Conservation (phyloP, 2,113 vertebrate species). For the Percina caprodes region DNA sequence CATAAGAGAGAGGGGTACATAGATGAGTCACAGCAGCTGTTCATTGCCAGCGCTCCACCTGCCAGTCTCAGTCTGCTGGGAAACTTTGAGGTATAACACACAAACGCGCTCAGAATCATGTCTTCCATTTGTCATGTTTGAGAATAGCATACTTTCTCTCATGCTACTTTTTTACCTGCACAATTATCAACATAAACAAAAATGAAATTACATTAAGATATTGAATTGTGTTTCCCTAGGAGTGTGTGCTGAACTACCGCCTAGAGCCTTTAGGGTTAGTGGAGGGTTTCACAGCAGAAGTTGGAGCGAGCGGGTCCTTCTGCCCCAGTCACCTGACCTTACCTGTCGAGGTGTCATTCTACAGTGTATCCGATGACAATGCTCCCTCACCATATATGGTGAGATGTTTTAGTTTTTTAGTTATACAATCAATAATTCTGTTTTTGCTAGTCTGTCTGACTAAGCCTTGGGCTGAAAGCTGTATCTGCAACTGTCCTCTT, state of each 20-base stretch:
- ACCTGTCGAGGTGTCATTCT: constrained; percentile 98
- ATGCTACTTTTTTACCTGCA: background rate
- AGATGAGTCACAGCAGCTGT: constrained; percentile 88
- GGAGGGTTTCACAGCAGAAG: constrained; percentile 96
- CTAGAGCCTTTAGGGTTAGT: constrained; percentile 92
- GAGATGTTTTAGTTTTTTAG: constrained; percentile 41
- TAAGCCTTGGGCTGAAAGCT: constrained; percentile 13
- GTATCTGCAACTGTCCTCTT: background rate
- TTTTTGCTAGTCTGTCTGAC: background rate
- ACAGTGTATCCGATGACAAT: constrained; percentile 98
- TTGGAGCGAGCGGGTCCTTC: constrained; percentile 96
- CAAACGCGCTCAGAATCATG: background rate
- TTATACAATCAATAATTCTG: background rate
- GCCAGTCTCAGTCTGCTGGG: constrained; percentile 97
- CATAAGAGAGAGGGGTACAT: constrained; percentile 87
- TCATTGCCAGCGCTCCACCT: constrained; percentile 95
- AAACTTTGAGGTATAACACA: constrained; percentile 95
- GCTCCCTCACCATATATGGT: constrained; percentile 99
- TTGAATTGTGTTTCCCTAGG: constrained; percentile 79
- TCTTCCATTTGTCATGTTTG: background rate
- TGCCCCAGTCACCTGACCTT: constrained; percentile 98
- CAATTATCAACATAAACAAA: background rate
- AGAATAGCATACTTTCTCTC: background rate
- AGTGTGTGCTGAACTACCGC: constrained; percentile 97
- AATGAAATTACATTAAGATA: background rate